Evolutionary conservation across 2,888 invertebrate species (phyloP), one percentile per base, ranked within the genome.

Genomic region (Sisyra nigra): DNA sequence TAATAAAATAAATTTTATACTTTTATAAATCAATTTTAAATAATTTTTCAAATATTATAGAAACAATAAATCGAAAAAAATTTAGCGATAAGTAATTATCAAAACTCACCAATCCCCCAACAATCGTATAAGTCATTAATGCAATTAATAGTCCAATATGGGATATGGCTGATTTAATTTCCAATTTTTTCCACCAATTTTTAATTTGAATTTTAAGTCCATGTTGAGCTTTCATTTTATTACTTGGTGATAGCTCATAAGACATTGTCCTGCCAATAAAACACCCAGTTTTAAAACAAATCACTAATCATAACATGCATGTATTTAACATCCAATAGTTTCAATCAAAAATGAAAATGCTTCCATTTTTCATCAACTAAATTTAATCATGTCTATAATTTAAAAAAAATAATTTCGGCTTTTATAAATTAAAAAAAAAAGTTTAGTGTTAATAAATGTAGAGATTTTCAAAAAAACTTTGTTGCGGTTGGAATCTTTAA

Each of bases 141-240:
- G 81, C 76, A 39, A 83, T 68, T 48, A 86, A 68, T 47, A 87
- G 66, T 37, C 83, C 84, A 42, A 80, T 65, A 53, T 86, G 86
- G 45, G 81, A 78, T 40, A 80, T 56, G 10, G 77, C 74, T 11
- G 72, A 69, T 57, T 80, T 75, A 40, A 82, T 68, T 55, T 74
- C 69, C 51, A 76, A 65, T 45, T 67, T 63, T 46, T 66, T 65
- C 72, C 69, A 68, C 59, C 66, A 62, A 48, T 54, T 54, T 48
- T 52, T 52, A 42, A 61, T 49, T 40, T 59, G 53, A 10, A 41
- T 7, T 31, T 32, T 29, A 15, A 30, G 11, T 5, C 41, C 41
- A 5, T 32, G 11, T 15, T 31, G 31, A 8, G 29, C 11, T 9
- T 18, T 17, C 19, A 19, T 19, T 38, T 34, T 9, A 24, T 19